Percentiles rank a stretch among this genome's conserved stretches.
Conservation (phyloP, 2,797 vertebrate genomes). For the Hephaestus fuliginosus region DNA sequence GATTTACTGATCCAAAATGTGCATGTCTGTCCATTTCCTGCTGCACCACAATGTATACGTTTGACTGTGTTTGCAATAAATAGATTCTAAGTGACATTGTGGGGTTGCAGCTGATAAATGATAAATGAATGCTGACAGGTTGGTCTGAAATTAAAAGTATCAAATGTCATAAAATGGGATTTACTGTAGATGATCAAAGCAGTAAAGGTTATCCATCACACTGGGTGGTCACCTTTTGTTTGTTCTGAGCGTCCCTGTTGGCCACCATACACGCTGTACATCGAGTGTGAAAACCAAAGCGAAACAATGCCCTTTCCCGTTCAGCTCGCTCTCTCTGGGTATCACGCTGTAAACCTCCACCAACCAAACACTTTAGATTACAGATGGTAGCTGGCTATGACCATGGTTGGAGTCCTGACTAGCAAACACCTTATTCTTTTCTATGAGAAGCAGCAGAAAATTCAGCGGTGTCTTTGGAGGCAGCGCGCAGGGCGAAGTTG, state of each 20-base stretch:
- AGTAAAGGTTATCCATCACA: neutral
- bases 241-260: neutral
- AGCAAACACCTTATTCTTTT: neutral
- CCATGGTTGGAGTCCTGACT: neutral
- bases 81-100: neutral
- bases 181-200: neutral
- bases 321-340: neutral
- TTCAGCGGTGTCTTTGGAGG: neutral
- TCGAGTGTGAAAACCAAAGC: neutral
- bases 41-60: neutral
- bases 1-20: constrained; percentile 1
- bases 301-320: neutral
- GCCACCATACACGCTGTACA: neutral
- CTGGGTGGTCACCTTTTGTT: neutral
- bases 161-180: neutral
- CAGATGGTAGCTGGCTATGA: too few species aligned
- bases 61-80: constrained; percentile 7
- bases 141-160: neutral
- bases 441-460: neutral
- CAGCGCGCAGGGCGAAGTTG: neutral
- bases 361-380: neutral
- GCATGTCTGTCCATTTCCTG: constrained; percentile 1
- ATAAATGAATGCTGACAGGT: neutral
- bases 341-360: neutral
- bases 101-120: neutral